These are phyloP conservation scores for Pseudopodoces humilis DNA, from an alignment of 2,113 vertebrate genomes.

Conservation along the genomic window DNA sequence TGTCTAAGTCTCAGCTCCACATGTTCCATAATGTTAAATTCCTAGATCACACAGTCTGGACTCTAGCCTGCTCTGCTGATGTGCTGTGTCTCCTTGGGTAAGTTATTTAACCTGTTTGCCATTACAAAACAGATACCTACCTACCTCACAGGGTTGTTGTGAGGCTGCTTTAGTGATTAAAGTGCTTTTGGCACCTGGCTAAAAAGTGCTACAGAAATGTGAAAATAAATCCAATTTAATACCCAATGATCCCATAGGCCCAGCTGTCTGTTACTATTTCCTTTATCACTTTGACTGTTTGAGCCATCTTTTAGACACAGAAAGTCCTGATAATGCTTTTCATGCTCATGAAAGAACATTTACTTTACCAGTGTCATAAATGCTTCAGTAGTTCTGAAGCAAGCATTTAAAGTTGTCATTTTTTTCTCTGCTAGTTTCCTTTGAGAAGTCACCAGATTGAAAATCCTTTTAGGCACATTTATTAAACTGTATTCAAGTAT, in stretches of 20 bases:
- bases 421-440: neutral
- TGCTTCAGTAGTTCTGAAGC: neutral
- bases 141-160: slow-evolving; percentile 76
- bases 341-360: neutral
- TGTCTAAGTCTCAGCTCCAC: neutral
- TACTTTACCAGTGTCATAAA: neutral
- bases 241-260: neutral
- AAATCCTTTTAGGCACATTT: neutral
- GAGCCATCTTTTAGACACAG: neutral
- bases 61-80: slow-evolving; percentile 46
- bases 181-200: slow-evolving; percentile 24
- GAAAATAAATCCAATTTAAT: slow-evolving; percentile 44
- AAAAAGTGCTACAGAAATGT: slow-evolving; percentile 2
- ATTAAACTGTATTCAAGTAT: neutral
- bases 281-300: neutral
- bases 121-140: neutral
- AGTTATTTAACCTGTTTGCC: slow-evolving; percentile 38
- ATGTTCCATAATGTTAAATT: neutral
- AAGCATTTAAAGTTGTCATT: neutral
- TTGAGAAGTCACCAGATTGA: neutral
- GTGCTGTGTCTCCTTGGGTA: slow-evolving; percentile 45
- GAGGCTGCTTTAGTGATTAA: slow-evolving; percentile 54
- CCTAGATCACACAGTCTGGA: neutral
- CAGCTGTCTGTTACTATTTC: slow-evolving; percentile 20
- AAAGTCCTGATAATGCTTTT: neutral